Conservation (phyloP, 2,888 invertebrate genomes). For the Noctua janthe region DNA sequence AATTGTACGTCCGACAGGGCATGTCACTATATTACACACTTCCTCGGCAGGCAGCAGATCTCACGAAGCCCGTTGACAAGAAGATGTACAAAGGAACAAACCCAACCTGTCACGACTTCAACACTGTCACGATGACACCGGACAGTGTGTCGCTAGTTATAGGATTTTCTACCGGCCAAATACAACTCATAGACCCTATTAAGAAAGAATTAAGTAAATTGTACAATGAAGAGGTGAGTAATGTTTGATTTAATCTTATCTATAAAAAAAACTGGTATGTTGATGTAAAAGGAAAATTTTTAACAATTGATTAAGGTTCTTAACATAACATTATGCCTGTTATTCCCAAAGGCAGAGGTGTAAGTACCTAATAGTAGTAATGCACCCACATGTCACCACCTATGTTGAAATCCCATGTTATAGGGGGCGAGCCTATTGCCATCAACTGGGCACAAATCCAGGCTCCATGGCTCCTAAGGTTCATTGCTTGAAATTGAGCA, state of each 20-base stretch:
- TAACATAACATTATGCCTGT: background rate
- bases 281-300: background rate
- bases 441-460: background rate
- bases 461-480: background rate
- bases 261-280: background rate
- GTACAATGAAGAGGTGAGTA: constrained; percentile 98
- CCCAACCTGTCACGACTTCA: constrained; percentile 99
- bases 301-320: background rate
- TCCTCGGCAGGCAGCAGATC: constrained; percentile 95
- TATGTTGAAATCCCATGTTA: background rate
- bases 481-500: background rate
- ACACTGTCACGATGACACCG: constrained; percentile 94
- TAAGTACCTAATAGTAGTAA: background rate
- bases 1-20: constrained; percentile 60
- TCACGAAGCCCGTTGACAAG: constrained; percentile 99
- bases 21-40: constrained; percentile 61
- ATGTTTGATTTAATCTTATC: background rate
- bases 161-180: constrained; percentile 99
- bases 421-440: background rate
- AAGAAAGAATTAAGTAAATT: constrained; percentile 98
- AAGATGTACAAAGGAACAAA: constrained; percentile 99
- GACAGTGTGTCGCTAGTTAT: constrained; percentile 97
- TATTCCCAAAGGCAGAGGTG: background rate
- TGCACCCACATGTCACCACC: background rate
- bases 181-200: constrained; percentile 99